A percentile compares a stretch with the other conserved stretches of the same genome.
phyloP scores from a whole-genome alignment of 2,888 invertebrate species.

The Endomychus coccineus region DNA sequence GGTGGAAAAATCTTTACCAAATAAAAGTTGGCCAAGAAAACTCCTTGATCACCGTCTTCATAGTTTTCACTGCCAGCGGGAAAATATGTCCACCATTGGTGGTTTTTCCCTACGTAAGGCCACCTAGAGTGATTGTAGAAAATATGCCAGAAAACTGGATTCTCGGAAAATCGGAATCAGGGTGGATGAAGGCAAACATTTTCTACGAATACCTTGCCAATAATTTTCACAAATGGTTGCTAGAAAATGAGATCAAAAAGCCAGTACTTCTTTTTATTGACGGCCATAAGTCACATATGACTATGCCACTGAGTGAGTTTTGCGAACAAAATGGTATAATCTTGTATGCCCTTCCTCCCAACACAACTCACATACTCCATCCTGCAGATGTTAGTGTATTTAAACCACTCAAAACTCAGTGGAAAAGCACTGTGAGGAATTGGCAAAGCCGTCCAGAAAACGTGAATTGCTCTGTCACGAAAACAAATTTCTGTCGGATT shows the following conservation, averaged over 20 bases:
- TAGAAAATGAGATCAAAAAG: constrained; percentile 15
- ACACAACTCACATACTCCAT: constrained; percentile 25
- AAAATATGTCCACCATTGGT: constrained; percentile 5
- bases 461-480: not conserved
- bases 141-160: constrained; percentile 19
- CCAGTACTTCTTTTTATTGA: constrained; percentile 28
- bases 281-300: constrained; percentile 29
- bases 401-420: constrained; percentile 21
- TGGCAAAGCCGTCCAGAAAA: constrained; percentile 10
- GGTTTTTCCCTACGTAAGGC: constrained; percentile 18
- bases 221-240: constrained; percentile 20
- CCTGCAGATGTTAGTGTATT: constrained; percentile 26
- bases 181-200: constrained; percentile 27
- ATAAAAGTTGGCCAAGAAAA: constrained; percentile 17
- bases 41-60: constrained; percentile 19
- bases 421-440: constrained; percentile 20
- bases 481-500: not conserved
- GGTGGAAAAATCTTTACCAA: constrained; percentile 14
- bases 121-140: constrained; percentile 18
- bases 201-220: constrained; percentile 26
- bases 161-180: constrained; percentile 23
- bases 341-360: constrained; percentile 22
- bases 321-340: constrained; percentile 28
- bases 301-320: constrained; percentile 22
- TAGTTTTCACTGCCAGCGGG: constrained; percentile 17